Base-by-base conservation (phyloP, 1,140 invertebrate genomes). In the Aphidius ervi region DNA sequence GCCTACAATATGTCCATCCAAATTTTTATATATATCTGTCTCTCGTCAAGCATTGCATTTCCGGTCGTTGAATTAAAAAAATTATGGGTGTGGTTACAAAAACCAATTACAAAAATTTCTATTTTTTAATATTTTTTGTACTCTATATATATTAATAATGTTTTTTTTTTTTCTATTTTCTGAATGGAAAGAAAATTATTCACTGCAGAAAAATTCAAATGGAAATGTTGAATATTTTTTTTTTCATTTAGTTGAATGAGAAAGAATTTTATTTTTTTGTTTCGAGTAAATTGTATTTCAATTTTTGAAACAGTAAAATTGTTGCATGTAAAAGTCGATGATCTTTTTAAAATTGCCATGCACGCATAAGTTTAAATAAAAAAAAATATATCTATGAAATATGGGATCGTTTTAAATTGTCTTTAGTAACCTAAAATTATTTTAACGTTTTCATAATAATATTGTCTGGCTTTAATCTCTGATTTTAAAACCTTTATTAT, bases 401-500 rank as follows among this genome's bases (percentile, higher is more conserved):
- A 31, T 31, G 23, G 23, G 23, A 31, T 9, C 48, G 5, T 20
- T 52, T 58, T 31, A 49, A 37, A 23, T 57, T 42, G 54, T 58
- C 63, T 64, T 63, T 46, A 59, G 53, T 58, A 68, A 66, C 68
- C 67, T 63, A 50, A 63, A 64, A 72, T 72, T 72, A 72, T 62
- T 63, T 65, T 50, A 67, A 65, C 66, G 61, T 66, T 68, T 61
- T 59, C 63, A 61, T 70, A 70, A 72, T 72, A 69, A 70, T 59
- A 70, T 70, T 68, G 70, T 70, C 66, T 64, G 66, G 63, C 40
- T 55, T 49, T 48, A 47, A 39, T 63, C 50, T n/a, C 23, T 49
- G 46, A 37, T 49, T 56, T 43, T 43, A 43, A 43, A 54, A 54
- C 40, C 39, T 40, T 40, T 54, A n/a, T 16, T 42, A 31, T 31